Evolutionary conservation across 2,113 vertebrate genomes (phyloP).

Genomic region (Elanus axillaris): DNA sequence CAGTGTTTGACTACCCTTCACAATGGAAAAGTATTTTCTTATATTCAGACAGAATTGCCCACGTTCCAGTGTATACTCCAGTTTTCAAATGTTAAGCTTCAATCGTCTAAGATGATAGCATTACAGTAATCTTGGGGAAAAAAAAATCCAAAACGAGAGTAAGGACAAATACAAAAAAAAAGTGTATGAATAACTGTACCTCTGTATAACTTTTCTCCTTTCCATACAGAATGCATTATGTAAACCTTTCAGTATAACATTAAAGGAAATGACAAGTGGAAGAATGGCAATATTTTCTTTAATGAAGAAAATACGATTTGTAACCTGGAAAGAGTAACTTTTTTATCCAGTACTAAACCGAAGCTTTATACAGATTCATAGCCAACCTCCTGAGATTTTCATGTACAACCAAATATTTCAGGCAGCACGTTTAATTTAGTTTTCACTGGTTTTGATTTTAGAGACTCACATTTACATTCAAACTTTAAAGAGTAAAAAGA

Average conservation of each 20-base stretch:
- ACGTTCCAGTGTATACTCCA: background rate
- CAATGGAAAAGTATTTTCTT: background rate
- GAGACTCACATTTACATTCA: conserved; percentile 21
- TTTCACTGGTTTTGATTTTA: background rate
- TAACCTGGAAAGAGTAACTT: conserved; percentile 22
- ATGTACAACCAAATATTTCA: background rate
- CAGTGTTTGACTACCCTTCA: background rate
- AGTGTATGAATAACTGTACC: background rate
- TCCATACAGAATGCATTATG: background rate
- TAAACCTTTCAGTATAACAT: background rate
- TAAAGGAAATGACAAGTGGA: conserved; percentile 27
- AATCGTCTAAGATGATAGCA: background rate
- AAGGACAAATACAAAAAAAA: background rate
- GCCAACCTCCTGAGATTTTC: background rate
- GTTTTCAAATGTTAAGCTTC: background rate
- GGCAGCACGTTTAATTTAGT: background rate
- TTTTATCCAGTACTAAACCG: conserved; percentile 32
- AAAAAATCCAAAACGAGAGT: background rate
- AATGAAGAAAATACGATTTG: conserved; percentile 56
- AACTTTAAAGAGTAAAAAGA: conserved; percentile 17
- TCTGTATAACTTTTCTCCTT: background rate
- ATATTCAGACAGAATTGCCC: background rate
- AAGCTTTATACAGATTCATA: conserved; percentile 6
- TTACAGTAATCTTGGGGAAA: background rate
- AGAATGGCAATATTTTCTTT: conserved; percentile 51